Base-by-base conservation (phyloP, 92 coral and sea anemone species). In the Umimayanthus chanpuru region DNA sequence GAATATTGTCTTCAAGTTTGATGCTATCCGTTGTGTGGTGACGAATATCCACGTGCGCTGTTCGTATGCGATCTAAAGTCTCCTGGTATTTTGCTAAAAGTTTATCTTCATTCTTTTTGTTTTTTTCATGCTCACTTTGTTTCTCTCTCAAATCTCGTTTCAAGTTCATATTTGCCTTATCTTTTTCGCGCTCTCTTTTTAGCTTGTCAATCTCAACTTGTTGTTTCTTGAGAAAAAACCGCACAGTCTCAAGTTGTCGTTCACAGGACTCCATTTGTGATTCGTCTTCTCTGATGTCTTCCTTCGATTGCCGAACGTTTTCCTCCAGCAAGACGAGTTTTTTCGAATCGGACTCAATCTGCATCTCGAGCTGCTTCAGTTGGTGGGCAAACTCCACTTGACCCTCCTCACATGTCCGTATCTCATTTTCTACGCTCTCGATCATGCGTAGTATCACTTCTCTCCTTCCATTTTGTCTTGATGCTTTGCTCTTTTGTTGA, bases 351-450 rank as follows among this genome's bases (percentile, higher is more conserved):
- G 91, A 77, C 80, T 92, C 92, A 29, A 96, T 92, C 88, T 96
- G 94, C 75, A 88, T 81, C 82, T 95, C 97, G 83, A 76, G 91
- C 55, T 88, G 92, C 65, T 95, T 91, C 80, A 91, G 89, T 39
- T 95, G 96, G 76, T 89, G 88, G 76, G 58, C 72, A 26, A 90
- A 53, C 47, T 96, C 94, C 20, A 85, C 91, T 72, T 93, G 94
- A 4, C 82, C 81, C 20, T 95, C 94, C 75, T 96, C 96, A 71
- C 89, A 92, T 6, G 89, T 50, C 39, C 86, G 58, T 23, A 95
- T 93, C 71, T 96, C 98, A 40, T 91, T 93, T 73, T 96, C 98
- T 50, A 93, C 86, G 5, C 94, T 91, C 67, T 96, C 98, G 68
- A 95, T 94, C 98, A 96, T 92, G 55, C 94, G 94, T 77, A 93